Conservation (phyloP, 2,888 invertebrate species). For the Trichacis sp. region DNA sequence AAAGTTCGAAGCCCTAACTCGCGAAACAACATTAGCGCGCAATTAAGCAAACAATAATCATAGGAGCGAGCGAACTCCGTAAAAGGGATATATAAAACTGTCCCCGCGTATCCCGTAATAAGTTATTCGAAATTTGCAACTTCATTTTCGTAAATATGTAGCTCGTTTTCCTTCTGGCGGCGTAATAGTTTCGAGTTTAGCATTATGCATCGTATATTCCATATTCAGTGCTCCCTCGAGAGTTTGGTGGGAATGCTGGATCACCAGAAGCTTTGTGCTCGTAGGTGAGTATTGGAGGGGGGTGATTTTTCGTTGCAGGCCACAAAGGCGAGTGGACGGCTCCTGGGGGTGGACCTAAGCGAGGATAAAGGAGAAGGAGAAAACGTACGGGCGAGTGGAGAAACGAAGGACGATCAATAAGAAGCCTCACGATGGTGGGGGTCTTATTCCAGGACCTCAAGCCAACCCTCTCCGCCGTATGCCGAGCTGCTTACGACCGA, state of each 20-base stretch:
- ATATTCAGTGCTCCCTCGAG: slow-evolving; percentile 35
- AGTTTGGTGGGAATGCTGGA: slow-evolving; percentile 43
- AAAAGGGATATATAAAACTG: too few species aligned
- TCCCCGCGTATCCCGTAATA: not conserved
- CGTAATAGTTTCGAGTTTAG: slow-evolving; percentile 43
- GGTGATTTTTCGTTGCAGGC: slow-evolving; percentile 64
- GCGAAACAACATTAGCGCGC: too few species aligned
- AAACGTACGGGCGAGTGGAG: slow-evolving; percentile 55
- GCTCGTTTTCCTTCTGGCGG: slow-evolving; percentile 37
- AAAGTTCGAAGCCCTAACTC: too few species aligned
- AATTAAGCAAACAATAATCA: too few species aligned
- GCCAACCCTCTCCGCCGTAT: slow-evolving; percentile 57
- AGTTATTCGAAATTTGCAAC: slow-evolving; percentile 39
- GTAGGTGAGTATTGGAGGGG: slow-evolving; percentile 53
- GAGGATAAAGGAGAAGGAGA: slow-evolving; percentile 57
- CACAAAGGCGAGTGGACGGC: slow-evolving; percentile 61
- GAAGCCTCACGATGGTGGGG: slow-evolving; percentile 63
- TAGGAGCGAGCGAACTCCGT: too few species aligned
- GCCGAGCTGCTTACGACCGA: slow-evolving; percentile 59
- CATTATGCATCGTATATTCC: slow-evolving; percentile 44
- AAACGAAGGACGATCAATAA: slow-evolving; percentile 69
- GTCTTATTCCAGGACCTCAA: slow-evolving; percentile 66
- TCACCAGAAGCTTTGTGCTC: slow-evolving; percentile 49
- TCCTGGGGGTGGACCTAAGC: slow-evolving; percentile 62
- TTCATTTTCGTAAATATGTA: slow-evolving; percentile 39